Evolutionary conservation across 1,140 invertebrate species (phyloP).

Genomic region (Sycobia sp.): DNA sequence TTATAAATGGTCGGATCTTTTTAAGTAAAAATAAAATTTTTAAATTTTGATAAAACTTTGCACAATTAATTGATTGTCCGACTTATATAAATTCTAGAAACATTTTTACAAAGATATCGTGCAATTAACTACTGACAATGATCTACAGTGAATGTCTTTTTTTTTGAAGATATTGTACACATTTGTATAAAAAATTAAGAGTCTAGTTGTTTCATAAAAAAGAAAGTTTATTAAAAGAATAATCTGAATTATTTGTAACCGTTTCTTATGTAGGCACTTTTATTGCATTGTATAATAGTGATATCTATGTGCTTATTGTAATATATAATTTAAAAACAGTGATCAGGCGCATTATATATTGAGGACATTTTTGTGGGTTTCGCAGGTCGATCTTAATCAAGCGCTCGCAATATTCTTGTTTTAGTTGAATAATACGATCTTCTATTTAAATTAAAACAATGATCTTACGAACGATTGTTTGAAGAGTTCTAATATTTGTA

Average conservation of each 20-base stretch:
- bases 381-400: conserved; percentile 51
- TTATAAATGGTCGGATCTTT: no score
- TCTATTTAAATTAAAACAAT: conserved; percentile 6
- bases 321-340: conserved; percentile 54
- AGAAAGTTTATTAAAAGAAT: conserved; percentile 51
- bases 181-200: conserved; percentile 40
- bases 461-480: conserved; percentile 2
- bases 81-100: no score
- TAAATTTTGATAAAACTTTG: no score
- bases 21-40: no score
- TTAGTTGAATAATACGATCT: conserved; percentile 37
- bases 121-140: conserved; percentile 24
- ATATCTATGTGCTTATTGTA: conserved; percentile 58
- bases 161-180: conserved; percentile 32
- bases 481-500: background rate
- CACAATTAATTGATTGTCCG: no score
- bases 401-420: conserved; percentile 39
- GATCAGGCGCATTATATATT: conserved; percentile 39
- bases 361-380: conserved; percentile 43
- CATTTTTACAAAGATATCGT: conserved; percentile 24
- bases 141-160: conserved; percentile 17
- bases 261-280: conserved; percentile 43
- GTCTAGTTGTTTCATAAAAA: conserved; percentile 48
- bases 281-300: conserved; percentile 54
- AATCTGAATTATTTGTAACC: conserved; percentile 45